Evolutionary conservation across 2,797 vertebrate genomes (phyloP).

Genomic region (Echiichthys vipera): DNA sequence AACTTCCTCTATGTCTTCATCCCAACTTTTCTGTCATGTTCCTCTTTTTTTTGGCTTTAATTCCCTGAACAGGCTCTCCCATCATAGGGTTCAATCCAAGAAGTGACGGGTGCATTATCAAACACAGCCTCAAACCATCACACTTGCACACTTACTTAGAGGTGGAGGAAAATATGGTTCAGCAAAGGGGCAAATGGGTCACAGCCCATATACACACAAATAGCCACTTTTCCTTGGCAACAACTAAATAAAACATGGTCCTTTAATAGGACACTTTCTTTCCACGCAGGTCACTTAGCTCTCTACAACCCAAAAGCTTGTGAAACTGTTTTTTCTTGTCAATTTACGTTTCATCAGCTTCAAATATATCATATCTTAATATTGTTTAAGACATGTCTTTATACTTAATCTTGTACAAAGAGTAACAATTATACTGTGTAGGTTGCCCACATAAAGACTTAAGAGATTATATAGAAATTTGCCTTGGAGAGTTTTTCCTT

Average conservation of each 20-base stretch:
- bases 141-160: constrained; percentile 51
- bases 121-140: constrained; percentile 31
- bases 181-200: constrained; percentile 35
- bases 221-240: constrained; percentile 55
- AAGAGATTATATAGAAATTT: no score
- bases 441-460: neutral
- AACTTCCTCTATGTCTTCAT: neutral
- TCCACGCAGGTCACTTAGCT: constrained; percentile 1
- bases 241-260: constrained; percentile 69
- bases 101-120: constrained; percentile 19
- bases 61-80: no score
- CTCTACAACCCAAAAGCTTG: neutral
- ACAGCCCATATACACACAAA: constrained; percentile 53
- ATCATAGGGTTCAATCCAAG: constrained; percentile 24
- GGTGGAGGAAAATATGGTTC: constrained; percentile 23
- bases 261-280: constrained; percentile 40
- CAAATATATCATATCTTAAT: neutral
- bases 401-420: neutral
- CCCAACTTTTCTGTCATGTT: neutral
- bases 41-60: neutral
- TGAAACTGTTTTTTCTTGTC: neutral
- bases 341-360: neutral
- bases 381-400: neutral
- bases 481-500: neutral
- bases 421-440: neutral